These are phyloP conservation scores for Montipora efflorescens DNA, from an alignment of 64 coral and sea anemone species.

Conservation along the genomic window DNA sequence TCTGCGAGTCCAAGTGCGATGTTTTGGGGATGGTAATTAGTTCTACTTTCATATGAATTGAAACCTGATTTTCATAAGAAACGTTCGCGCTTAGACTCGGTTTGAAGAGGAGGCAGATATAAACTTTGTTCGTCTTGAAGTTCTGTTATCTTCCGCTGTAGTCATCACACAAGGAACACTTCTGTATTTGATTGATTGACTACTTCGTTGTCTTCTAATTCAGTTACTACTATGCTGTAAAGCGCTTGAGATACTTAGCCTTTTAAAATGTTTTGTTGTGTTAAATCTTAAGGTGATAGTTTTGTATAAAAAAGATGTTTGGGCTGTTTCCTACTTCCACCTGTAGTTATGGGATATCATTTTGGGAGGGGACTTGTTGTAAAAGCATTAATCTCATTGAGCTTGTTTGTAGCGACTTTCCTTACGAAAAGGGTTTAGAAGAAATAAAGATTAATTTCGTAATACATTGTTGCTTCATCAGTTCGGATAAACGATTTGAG, in stretches of 20 bases:
- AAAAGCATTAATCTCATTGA: conserved; percentile 11
- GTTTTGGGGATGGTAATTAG: too few relatives aligned
- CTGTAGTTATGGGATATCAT: not conserved
- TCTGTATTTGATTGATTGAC: too few relatives aligned
- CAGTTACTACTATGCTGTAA: not conserved
- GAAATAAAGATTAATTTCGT: conserved; percentile 39
- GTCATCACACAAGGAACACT: too few relatives aligned
- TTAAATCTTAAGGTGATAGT: not conserved
- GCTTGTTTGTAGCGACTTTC: conserved; percentile 35
- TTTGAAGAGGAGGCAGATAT: too few relatives aligned
- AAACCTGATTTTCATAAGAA: too few relatives aligned
- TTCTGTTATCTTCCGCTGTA: too few relatives aligned
- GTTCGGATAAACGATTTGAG: not conserved
- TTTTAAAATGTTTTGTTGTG: not conserved
- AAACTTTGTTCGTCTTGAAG: too few relatives aligned
- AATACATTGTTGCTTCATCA: not conserved
- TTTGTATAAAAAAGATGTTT: not conserved
- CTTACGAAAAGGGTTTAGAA: conserved; percentile 21
- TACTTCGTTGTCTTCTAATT: too few relatives aligned
- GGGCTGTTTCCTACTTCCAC: not conserved
- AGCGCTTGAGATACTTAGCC: not conserved
- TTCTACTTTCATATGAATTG: too few relatives aligned
- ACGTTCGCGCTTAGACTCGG: too few relatives aligned
- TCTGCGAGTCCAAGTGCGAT: too few relatives aligned
- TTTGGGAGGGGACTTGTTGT: not conserved